Percentiles rank a stretch among this genome's conserved stretches.
phyloP scores from a whole-genome alignment of 2,888 invertebrate species.

The Willowsia nigromaculata region DNA sequence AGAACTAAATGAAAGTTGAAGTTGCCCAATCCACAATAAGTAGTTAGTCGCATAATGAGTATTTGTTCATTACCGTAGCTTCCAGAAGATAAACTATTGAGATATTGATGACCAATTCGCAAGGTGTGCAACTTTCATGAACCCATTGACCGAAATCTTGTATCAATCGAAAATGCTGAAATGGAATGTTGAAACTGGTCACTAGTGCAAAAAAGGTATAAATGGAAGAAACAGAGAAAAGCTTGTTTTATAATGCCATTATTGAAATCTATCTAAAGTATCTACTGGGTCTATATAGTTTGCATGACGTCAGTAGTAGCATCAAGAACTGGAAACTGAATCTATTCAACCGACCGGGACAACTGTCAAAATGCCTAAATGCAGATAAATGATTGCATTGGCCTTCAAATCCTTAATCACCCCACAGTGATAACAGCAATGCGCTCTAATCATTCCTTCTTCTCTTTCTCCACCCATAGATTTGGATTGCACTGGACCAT shows the following conservation, averaged over 20 bases:
- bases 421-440: too few species aligned
- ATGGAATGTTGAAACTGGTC: too few species aligned
- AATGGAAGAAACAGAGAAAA: not conserved
- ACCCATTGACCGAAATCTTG: too few species aligned
- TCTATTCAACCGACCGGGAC: not conserved
- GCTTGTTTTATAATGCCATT: not conserved
- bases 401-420: not conserved
- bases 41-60: too few species aligned
- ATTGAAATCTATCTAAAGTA: not conserved
- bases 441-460: not conserved
- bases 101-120: too few species aligned
- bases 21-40: too few species aligned
- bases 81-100: too few species aligned
- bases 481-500: not conserved
- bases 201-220: not conserved
- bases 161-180: not conserved
- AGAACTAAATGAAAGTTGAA: too few species aligned
- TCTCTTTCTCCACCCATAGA: not conserved
- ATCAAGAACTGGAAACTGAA: not conserved
- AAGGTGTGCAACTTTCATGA: too few species aligned
- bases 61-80: too few species aligned
- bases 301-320: not conserved
- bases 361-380: not conserved
- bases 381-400: not conserved
- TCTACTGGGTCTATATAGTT: not conserved